These are phyloP conservation scores for Cryptoblepharus egeriae DNA, from an alignment of 2,797 vertebrate species.

Conservation along the genomic window DNA sequence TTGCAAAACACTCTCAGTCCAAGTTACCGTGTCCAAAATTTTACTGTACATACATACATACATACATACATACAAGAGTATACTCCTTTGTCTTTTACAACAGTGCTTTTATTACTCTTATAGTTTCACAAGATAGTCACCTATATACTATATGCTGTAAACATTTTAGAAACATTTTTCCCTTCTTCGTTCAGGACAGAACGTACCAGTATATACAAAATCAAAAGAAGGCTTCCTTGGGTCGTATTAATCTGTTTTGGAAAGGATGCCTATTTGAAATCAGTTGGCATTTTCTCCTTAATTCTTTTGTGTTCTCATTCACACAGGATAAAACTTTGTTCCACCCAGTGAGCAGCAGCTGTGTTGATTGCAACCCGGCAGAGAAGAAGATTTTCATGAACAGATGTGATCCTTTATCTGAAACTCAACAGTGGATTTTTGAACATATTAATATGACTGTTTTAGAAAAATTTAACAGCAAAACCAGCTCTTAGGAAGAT, in stretches of 20 bases:
- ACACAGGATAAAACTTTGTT: constrained; percentile 88
- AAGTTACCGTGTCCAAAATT: no score
- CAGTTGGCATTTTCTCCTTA: constrained; percentile 54
- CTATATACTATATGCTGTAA: constrained; percentile 30
- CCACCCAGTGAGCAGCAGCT: constrained; percentile 88
- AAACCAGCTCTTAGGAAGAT: constrained; percentile 79
- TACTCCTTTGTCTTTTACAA: background rate
- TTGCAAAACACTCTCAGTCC: no score
- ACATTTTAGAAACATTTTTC: constrained; percentile 8
- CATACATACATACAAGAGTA: background rate
- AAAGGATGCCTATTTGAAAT: constrained; percentile 41
- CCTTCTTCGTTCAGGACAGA: constrained; percentile 1
- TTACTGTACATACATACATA: background rate
- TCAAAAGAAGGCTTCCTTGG: constrained; percentile 19
- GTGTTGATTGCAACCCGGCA: constrained; percentile 86
- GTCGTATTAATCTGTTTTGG: constrained; percentile 40
- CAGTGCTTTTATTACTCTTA: background rate
- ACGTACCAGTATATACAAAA: background rate
- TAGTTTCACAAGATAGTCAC: constrained; percentile 9
- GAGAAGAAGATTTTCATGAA: constrained; percentile 94
- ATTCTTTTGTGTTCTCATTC: constrained; percentile 62
- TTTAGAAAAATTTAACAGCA: constrained; percentile 86
- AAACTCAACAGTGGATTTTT: constrained; percentile 91
- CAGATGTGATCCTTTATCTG: constrained; percentile 87
- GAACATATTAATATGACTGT: constrained; percentile 87